phyloP scores from a whole-genome alignment of 2,888 invertebrate genomes.

The Apodemia zela region DNA sequence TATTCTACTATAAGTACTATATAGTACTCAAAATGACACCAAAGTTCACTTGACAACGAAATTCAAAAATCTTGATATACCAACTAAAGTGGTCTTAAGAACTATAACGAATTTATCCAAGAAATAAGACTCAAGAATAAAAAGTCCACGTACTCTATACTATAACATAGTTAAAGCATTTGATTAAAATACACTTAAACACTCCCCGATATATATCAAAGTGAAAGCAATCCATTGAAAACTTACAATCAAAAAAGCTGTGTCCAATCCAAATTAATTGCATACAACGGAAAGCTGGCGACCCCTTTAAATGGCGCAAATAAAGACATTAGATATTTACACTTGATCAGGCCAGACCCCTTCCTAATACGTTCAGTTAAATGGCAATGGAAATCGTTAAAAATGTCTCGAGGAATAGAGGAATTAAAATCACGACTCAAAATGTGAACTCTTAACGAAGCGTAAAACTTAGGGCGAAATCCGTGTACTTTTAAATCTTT shows the following conservation, averaged over 20 bases:
- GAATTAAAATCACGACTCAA: conserved; percentile 2
- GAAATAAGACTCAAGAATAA: too few relatives aligned
- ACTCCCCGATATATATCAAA: too few relatives aligned
- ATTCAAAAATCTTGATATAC: too few relatives aligned
- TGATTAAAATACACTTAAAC: too few relatives aligned
- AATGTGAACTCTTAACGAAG: neutral
- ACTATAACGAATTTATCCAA: too few relatives aligned
- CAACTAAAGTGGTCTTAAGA: too few relatives aligned
- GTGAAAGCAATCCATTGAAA: too few relatives aligned
- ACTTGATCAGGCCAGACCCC: conserved; percentile 54
- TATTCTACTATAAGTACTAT: too few relatives aligned
- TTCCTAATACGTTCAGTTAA: conserved; percentile 6
- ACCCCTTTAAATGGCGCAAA: conserved; percentile 45
- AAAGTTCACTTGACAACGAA: too few relatives aligned
- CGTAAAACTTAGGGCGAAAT: neutral
- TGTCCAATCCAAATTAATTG: conserved; percentile 33
- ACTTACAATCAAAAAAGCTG: neutral
- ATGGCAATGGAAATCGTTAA: conserved; percentile 6
- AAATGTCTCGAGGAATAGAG: neutral
- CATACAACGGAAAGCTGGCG: conserved; percentile 25
- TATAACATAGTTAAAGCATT: too few relatives aligned
- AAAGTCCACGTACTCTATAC: too few relatives aligned
- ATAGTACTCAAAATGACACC: too few relatives aligned
- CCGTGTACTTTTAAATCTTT: neutral
- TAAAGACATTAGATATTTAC: conserved; percentile 71